These are phyloP conservation scores for Thymallus thymallus DNA, from an alignment of 2,113 vertebrate species.

Conservation along the genomic window DNA sequence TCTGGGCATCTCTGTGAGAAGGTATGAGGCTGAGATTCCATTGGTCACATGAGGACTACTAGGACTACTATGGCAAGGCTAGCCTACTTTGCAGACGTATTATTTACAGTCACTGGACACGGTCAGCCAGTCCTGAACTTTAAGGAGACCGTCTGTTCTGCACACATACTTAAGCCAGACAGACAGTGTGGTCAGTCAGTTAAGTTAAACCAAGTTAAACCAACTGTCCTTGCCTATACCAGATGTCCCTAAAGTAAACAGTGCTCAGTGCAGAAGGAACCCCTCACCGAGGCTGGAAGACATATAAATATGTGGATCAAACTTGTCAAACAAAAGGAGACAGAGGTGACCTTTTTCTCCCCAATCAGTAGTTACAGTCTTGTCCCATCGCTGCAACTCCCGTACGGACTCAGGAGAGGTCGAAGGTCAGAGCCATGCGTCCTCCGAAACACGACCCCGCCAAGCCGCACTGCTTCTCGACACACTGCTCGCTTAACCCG, in stretches of 20 bases:
- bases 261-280: conserved; percentile 14
- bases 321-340: conserved; percentile 21
- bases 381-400: too few relatives aligned
- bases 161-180: conserved; percentile 12
- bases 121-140: neutral
- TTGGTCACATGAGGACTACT: conserved; percentile 36
- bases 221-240: conserved; percentile 47
- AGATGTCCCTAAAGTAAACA: conserved; percentile 21
- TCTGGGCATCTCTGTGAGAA: conserved; percentile 33
- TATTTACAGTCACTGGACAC: conserved; percentile 35
- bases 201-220: conserved; percentile 40
- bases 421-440: too few relatives aligned
- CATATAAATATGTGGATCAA: conserved; percentile 28
- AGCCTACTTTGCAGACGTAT: conserved; percentile 35
- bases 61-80: conserved; percentile 5
- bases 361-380: too few relatives aligned
- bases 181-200: neutral
- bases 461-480: too few relatives aligned
- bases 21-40: conserved; percentile 36
- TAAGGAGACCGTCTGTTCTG: neutral
- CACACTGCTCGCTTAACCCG: too few relatives aligned
- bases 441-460: too few relatives aligned
- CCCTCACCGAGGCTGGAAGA: conserved; percentile 10
- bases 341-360: too few relatives aligned
- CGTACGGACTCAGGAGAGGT: too few relatives aligned